phyloP scores from a whole-genome alignment of 2,113 vertebrate species.

The Bujurquina vittata region DNA sequence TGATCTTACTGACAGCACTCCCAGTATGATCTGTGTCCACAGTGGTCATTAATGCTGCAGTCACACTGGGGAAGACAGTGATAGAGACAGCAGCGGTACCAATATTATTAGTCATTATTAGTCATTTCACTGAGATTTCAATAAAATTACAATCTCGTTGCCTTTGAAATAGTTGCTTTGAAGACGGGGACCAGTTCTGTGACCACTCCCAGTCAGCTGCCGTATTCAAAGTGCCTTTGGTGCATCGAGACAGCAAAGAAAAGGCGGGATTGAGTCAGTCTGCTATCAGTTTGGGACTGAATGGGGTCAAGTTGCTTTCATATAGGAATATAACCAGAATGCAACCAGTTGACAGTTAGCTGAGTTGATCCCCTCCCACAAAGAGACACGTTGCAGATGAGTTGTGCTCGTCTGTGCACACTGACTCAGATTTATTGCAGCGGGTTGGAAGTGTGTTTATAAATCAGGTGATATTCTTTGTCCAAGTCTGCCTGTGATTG shows the following conservation, averaged over 20 bases:
- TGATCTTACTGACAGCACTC: background rate
- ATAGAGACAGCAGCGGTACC: fast-evolving
- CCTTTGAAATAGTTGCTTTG: no score
- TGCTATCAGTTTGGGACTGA: background rate
- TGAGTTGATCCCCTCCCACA: background rate
- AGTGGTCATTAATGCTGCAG: background rate
- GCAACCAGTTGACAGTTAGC: background rate
- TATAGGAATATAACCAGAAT: background rate
- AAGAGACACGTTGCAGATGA: fast-evolving
- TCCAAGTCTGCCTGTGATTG: background rate
- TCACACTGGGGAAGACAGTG: background rate
- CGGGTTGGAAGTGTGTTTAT: background rate
- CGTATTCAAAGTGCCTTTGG: background rate
- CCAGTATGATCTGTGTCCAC: background rate
- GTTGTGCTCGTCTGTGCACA: background rate
- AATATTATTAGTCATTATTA: background rate
- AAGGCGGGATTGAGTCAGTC: background rate
- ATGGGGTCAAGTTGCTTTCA: fast-evolving
- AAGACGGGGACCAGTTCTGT: background rate
- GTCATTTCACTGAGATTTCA: background rate
- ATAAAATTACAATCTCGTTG: background rate
- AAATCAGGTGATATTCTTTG: background rate
- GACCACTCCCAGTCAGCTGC: background rate
- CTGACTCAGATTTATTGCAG: background rate
- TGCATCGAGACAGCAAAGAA: no score